Evolutionary conservation across 2,113 vertebrate genomes (phyloP), one percentile per base, ranked within the genome.

Genomic region (Lontra canadensis): DNA sequence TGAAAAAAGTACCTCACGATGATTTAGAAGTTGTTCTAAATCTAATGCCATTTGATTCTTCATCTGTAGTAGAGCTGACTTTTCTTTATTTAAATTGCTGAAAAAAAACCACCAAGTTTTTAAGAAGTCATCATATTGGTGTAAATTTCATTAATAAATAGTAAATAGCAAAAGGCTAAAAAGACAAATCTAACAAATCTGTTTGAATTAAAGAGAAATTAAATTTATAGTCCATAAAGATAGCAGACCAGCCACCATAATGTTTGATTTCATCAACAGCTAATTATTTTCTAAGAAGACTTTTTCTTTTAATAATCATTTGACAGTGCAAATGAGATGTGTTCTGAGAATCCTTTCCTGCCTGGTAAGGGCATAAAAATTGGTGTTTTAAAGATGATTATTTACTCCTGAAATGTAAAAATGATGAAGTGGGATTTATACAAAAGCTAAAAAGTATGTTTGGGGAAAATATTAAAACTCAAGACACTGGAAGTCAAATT

Each of bases 11-110:
- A 99, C 99, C 99, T 99, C 99, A 97, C 98, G 99, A 96, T 99
- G 99, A 98, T 98, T 99, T 97, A 99, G 99, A 97, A 99, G 99
- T 96, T 99, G 98, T 98, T 99, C 99, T 98, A 99, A 99, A 98
- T 99, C 99, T 67, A 99, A 99, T 3, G 99, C 99, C 99, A 99
- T 99, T 98, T 99, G 99, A 98, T 99, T 99, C 98, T 99, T 99
- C 98, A 99, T 99, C 97, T 99, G 99, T 90, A 99, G 99, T 93
- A 99, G 98, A 97, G 99, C 96, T 52, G 98, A 98, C 86, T 99
- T 99, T 97, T 99, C 99, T 99, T 99, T 99, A 98, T 98, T 99
- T 98, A 99, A 98, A 76, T 99, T 98, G 98, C 99, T 99, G 98
- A 98, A 98, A 74, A 80, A 98, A 97, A 36, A 6, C 8, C 11